Evolutionary conservation across 2,888 invertebrate genomes (phyloP).

Genomic region (Zootermopsis nevadensis): DNA sequence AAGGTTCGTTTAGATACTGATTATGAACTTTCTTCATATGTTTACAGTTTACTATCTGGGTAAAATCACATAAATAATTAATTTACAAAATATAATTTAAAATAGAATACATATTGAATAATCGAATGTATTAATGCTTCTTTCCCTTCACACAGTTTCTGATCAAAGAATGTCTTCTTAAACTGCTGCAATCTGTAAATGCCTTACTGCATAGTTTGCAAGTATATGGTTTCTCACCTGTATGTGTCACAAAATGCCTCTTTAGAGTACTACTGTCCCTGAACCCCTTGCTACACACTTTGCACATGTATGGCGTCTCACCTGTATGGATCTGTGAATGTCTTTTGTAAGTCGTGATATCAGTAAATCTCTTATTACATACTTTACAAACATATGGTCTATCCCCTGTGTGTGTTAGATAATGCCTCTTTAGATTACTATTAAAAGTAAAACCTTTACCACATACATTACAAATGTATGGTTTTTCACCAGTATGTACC

Average conservation of each 20-base stretch:
- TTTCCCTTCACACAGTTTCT: neutral
- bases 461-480: slow-evolving; percentile 17
- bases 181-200: slow-evolving; percentile 7
- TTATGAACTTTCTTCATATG: no score
- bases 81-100: no score
- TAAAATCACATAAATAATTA: no score
- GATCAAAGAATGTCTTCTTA: slow-evolving; percentile 6
- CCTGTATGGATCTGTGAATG: slow-evolving; percentile 6
- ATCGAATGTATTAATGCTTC: neutral
- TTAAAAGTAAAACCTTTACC: neutral
- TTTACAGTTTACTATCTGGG: no score
- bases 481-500: slow-evolving; percentile 11
- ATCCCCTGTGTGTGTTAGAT: neutral
- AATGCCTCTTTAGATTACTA: neutral
- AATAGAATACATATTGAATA: neutral
- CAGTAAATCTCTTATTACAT: slow-evolving; percentile 1
- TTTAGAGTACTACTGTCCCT: neutral
- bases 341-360: neutral
- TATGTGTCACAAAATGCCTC: slow-evolving; percentile 8
- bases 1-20: no score
- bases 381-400: slow-evolving; percentile 6
- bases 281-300: slow-evolving; percentile 11
- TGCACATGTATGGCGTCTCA: neutral
- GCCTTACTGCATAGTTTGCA: neutral
- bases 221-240: slow-evolving; percentile 3